Evolutionary conservation across 2,888 invertebrate genomes (phyloP).

Genomic region (Conomelus anceps): DNA sequence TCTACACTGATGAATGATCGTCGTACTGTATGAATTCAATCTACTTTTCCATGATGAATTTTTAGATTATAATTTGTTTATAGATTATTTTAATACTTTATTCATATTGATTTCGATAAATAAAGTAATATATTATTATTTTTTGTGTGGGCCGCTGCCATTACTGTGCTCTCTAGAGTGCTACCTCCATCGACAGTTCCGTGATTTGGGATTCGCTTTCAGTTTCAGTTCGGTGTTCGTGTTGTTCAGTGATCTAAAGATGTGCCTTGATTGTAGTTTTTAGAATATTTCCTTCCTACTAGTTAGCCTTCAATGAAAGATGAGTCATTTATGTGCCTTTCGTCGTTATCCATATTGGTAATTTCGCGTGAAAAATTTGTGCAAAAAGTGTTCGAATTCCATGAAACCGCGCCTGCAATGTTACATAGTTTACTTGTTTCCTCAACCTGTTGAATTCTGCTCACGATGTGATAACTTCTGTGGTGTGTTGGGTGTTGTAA

Average conservation of each 20-base stretch:
- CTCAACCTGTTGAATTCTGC: background rate
- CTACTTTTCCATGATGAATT: too few relatives aligned
- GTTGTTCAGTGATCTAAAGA: background rate
- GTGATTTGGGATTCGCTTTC: background rate
- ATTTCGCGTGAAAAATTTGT: background rate
- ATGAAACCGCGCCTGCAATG: too few relatives aligned
- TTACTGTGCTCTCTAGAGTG: background rate
- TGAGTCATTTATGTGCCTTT: background rate
- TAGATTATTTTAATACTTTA: too few relatives aligned
- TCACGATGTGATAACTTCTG: too few relatives aligned
- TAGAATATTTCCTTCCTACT: background rate
- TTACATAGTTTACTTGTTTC: too few relatives aligned
- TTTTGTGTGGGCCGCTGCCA: too few relatives aligned
- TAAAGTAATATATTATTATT: too few relatives aligned
- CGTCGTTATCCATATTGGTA: background rate
- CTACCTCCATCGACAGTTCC: background rate
- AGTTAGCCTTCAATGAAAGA: too few relatives aligned
- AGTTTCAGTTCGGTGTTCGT: background rate
- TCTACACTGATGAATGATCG: too few relatives aligned
- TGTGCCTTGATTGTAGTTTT: background rate
- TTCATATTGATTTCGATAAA: too few relatives aligned
- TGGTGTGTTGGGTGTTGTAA: background rate
- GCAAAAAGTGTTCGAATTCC: background rate
- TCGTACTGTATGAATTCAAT: too few relatives aligned
- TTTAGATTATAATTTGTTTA: too few relatives aligned